These are phyloP conservation scores for Megaleporinus macrocephalus DNA, from an alignment of 2,113 vertebrate species.

Conservation along the genomic window DNA sequence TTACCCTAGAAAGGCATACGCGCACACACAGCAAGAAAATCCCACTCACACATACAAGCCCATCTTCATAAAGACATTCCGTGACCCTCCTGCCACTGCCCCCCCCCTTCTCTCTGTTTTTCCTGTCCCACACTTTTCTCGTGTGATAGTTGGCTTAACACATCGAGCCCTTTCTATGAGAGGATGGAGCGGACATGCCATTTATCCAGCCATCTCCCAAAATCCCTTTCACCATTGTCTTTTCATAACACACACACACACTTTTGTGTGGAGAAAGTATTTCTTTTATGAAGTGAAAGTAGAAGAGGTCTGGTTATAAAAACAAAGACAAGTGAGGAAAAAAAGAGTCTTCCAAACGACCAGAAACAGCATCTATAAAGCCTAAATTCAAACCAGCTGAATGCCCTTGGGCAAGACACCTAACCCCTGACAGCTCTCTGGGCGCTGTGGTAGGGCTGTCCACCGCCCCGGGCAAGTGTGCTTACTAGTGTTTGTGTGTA, in stretches of 20 bases:
- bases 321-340: not conserved
- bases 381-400: too few species aligned
- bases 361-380: not conserved
- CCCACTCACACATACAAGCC: not conserved
- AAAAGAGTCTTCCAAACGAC: not conserved
- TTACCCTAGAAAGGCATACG: conserved; percentile 17
- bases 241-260: too few species aligned
- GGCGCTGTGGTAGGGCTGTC: too few species aligned
- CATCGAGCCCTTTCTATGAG: conserved; percentile 46
- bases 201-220: conserved; percentile 51
- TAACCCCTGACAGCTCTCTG: too few species aligned
- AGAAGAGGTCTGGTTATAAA: not conserved
- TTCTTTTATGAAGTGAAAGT: not conserved
- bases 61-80: not conserved
- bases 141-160: conserved; percentile 45
- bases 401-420: too few species aligned
- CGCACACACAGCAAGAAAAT: not conserved
- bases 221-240: conserved; percentile 35
- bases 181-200: conserved; percentile 16
- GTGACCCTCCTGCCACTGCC: not conserved
- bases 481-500: too few species aligned
- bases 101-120: not conserved
- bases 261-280: too few species aligned
- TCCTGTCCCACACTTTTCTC: conserved; percentile 7
- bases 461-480: too few species aligned